Evolutionary conservation across 1,140 invertebrate genomes (phyloP), one percentile per base, ranked within the genome.

Genomic region (Conopomorpha cramerella): DNA sequence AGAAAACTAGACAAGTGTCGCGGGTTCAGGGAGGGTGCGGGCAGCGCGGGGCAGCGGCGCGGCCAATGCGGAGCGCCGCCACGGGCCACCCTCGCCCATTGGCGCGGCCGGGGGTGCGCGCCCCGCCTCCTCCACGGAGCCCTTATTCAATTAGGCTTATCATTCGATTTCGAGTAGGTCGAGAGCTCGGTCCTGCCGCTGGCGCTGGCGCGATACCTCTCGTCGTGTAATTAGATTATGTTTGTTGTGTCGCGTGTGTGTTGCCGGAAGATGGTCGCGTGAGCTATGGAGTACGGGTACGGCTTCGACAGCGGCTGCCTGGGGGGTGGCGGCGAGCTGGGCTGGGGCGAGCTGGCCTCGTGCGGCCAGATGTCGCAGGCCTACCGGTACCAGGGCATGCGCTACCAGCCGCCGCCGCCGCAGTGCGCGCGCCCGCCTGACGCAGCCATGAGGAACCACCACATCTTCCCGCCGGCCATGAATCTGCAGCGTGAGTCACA

Each of bases 321-420:
- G 39, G 62, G 60, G 16, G 54, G 66, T 25, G 58, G 66, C 37
- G 68, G 68, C 15, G 72, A 77, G 45, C 54, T 77, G 49, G 71
- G 89, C 4, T 93, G 92, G 71, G 87, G 89, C 15, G 91, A 93
- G 65, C 79, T 91, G 42, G 87, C 89, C 15, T 90, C 89, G 8
- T 93, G 91, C 70, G 89, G 89, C 28, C 91, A 93, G 78, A 92
- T 93, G 87, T 89, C 87, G 34, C 86, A 88, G 52, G 85, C 86
- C 1, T 88, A 88, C 55, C 78, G 86, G 3, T 88, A 89, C 51
- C 74, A 73, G 45, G 86, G 85, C 40, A 68, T 65, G 70, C 60
- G 62, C 18, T 74, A 76, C 52, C 68, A 77, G 51, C 71, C 71
- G 11, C 65, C 73, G 36, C 71, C 71, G 39, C 63, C 66, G 16